Evolutionary conservation across 2,888 invertebrate species (phyloP).

Genomic region (Alloscopus bannaensis): DNA sequence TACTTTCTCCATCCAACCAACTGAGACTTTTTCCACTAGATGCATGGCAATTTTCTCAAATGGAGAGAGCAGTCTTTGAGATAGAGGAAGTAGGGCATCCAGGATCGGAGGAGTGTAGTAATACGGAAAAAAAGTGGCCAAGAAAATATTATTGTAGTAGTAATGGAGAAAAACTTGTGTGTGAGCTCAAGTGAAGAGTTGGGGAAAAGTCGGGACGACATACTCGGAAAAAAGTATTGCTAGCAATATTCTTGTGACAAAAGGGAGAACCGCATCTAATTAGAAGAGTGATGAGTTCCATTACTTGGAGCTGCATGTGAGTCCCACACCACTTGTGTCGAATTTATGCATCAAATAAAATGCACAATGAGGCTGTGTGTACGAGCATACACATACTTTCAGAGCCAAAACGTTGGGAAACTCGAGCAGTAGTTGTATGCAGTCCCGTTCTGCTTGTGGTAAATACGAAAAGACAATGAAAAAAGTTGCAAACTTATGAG

Average conservation of each 20-base stretch:
- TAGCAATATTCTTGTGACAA: slow-evolving; percentile 46
- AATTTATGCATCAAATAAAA: slow-evolving; percentile 67
- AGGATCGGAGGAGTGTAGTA: background rate
- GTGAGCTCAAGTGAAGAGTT: background rate
- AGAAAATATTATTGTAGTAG: slow-evolving; percentile 14
- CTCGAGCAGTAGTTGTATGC: background rate
- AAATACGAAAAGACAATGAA: slow-evolving; percentile 17
- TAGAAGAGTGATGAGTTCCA: slow-evolving; percentile 62
- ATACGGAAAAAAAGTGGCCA: slow-evolving; percentile 25
- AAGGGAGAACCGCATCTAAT: slow-evolving; percentile 60
- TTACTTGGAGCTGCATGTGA: slow-evolving; percentile 45
- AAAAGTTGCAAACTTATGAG: slow-evolving; percentile 33
- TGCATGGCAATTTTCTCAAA: slow-evolving; percentile 31
- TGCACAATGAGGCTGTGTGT: slow-evolving; percentile 33
- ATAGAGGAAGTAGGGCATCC: slow-evolving; percentile 6
- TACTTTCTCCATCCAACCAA: too few species aligned
- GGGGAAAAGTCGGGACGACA: slow-evolving; percentile 24
- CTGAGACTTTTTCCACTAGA: background rate
- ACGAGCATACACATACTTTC: too few species aligned
- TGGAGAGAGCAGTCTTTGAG: slow-evolving; percentile 7
- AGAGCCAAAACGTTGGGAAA: too few species aligned
- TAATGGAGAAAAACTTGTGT: background rate
- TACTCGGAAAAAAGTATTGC: slow-evolving; percentile 36
- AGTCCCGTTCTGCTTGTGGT: slow-evolving; percentile 5
- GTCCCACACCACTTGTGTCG: slow-evolving; percentile 49